Percentiles rank a stretch among this genome's conserved stretches.
phyloP scores from a whole-genome alignment of 2,113 vertebrate genomes.

The Callospermophilus lateralis region DNA sequence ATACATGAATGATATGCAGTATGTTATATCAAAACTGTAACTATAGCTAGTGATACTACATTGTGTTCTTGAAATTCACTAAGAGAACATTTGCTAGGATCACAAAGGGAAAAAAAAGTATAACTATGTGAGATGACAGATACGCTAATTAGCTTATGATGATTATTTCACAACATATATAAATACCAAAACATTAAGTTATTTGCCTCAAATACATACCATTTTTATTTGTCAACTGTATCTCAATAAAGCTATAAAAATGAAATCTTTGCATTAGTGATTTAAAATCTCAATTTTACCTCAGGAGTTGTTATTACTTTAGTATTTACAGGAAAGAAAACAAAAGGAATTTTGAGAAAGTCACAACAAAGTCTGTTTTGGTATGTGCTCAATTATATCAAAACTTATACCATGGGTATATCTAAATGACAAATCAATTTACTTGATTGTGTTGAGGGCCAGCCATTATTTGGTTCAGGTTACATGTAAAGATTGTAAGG shows the following conservation, averaged over 20 bases:
- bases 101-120: neutral
- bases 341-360: neutral
- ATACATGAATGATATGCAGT: neutral
- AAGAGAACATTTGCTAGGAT: neutral
- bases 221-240: neutral
- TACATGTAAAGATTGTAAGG: neutral
- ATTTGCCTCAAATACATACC: neutral
- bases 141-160: neutral
- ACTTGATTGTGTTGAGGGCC: neutral
- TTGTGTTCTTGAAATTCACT: neutral
- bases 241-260: neutral
- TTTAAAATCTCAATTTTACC: conserved; percentile 2
- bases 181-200: neutral
- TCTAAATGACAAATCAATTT: neutral
- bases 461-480: neutral
- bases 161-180: neutral
- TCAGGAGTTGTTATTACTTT: neutral
- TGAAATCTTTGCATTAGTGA: neutral
- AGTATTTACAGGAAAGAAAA: neutral
- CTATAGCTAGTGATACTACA: neutral
- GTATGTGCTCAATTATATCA: neutral
- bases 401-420: neutral
- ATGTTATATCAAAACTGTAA: neutral
- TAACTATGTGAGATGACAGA: neutral
- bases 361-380: neutral